Evolutionary conservation across 2,113 vertebrate species (phyloP), one percentile per base, ranked within the genome.

Genomic region (Ramphastos sulfuratus): DNA sequence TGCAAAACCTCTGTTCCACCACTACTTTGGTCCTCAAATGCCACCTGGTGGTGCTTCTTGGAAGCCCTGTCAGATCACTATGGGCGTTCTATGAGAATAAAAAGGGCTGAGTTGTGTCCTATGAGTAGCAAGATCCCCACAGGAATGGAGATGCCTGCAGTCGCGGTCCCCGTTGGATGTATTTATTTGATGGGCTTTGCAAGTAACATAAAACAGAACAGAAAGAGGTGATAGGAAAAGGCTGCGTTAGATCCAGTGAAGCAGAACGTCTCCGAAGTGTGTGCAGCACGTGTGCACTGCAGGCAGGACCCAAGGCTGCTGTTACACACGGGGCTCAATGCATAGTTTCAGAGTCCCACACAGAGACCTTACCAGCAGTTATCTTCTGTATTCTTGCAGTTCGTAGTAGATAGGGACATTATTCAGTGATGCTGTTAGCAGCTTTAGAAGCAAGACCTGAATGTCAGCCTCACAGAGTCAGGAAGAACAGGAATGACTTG

Each of bases 241-340:
- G 20, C 30, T 66, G 46, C 30, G 61, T 55, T 25, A 77, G 21
- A 67, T 72, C 10, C 21, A 82, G 31, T 30, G 25, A 39, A 65
- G 17, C 37, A 48, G 31, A 60, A 65, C 25, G 33, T 54, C 59
- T 58, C 24, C 7, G 46, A 76, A 15, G 14, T 25, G 9, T 24
- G 28, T 1, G 0, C 59, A 74, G 55, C 14, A 25, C 1, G 0
- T 13, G 19, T 42, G 37, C 35, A 37, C 18, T 37, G 17, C 23
- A 48, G 30, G 46, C 54, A 85, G 37, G 24, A 50, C 20, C 33
- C 23, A 24, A 59, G 28, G 31, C 18, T 33, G 44, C 5, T 48
- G 28, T 35, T 54, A 58, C 14, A 31, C 28, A 10, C 4, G 15
- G 37, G 44, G 60, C 19, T 16, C 37, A 48, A 42, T 9, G 10